Conservation (phyloP, 2,797 vertebrate genomes). For the Melanotaenia boesemani region DNA sequence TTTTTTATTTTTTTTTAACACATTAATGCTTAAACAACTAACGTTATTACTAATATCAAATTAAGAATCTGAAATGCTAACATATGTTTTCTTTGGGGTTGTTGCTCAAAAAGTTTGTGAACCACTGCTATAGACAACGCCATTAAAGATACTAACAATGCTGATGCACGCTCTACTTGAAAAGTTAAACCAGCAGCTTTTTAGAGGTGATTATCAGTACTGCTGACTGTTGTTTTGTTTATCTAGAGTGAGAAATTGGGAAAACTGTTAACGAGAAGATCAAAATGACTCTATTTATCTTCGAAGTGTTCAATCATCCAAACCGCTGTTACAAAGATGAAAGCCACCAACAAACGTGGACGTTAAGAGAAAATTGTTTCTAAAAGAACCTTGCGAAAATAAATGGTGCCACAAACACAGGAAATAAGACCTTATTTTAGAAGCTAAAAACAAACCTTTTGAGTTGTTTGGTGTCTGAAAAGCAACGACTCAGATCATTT, state of each 20-base stretch:
- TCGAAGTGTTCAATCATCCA: neutral
- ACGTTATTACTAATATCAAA: no score
- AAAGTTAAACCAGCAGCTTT: no score
- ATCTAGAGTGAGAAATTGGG: neutral
- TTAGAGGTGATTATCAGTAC: neutral
- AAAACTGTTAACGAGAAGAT: neutral
- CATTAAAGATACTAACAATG: no score
- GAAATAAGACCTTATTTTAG: slow-evolving; percentile 49
- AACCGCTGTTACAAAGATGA: neutral
- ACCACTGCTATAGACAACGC: no score
- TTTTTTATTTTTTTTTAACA: no score
- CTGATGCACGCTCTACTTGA: no score
- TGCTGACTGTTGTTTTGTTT: neutral
- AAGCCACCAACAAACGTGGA: slow-evolving; percentile 5
- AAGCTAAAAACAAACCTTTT: slow-evolving; percentile 22
- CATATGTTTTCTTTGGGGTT: no score
- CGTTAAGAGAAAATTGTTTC: slow-evolving; percentile 64
- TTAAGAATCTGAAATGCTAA: no score
- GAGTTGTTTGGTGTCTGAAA: neutral
- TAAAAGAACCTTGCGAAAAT: slow-evolving; percentile 39
- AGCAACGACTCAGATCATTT: slow-evolving; percentile 1
- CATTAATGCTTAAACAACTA: no score
- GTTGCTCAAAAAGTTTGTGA: no score
- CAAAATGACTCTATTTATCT: neutral
- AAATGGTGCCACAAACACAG: slow-evolving; percentile 62